These are phyloP conservation scores for Xiphophorus maculatus DNA, from an alignment of 2,113 vertebrate species.

Conservation along the genomic window DNA sequence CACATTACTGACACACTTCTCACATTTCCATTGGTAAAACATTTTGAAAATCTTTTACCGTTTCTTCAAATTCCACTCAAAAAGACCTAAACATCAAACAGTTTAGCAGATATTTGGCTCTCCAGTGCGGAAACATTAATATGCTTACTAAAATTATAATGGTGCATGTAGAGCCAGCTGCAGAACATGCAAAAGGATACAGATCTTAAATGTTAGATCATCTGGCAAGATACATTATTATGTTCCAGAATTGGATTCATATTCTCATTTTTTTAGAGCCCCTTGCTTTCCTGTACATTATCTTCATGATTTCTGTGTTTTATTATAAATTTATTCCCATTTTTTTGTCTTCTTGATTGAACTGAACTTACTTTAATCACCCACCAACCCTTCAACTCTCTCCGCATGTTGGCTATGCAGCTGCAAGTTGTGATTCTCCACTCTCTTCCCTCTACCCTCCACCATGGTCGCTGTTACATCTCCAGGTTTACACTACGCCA, in stretches of 20 bases:
- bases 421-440: conserved; percentile 10
- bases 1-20: no score
- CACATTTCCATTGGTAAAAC: no score
- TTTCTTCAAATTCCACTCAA: neutral
- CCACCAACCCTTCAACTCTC: neutral
- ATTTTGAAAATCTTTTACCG: no score
- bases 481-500: conserved; percentile 16
- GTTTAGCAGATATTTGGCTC: conserved; percentile 17
- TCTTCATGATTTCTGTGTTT: neutral
- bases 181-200: neutral
- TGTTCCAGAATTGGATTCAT: neutral
- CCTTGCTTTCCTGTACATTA: neutral
- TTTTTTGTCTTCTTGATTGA: neutral
- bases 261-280: neutral
- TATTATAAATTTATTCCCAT: neutral
- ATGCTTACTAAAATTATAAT: neutral
- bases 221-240: neutral
- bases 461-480: neutral
- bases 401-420: conserved; percentile 38
- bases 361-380: no score
- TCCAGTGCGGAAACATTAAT: neutral
- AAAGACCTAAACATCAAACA: conserved; percentile 21
- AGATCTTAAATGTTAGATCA: neutral
- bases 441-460: neutral
- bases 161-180: neutral